Evolutionary conservation across 2,113 vertebrate genomes (phyloP).

Genomic region (Oenanthe melanoleuca): DNA sequence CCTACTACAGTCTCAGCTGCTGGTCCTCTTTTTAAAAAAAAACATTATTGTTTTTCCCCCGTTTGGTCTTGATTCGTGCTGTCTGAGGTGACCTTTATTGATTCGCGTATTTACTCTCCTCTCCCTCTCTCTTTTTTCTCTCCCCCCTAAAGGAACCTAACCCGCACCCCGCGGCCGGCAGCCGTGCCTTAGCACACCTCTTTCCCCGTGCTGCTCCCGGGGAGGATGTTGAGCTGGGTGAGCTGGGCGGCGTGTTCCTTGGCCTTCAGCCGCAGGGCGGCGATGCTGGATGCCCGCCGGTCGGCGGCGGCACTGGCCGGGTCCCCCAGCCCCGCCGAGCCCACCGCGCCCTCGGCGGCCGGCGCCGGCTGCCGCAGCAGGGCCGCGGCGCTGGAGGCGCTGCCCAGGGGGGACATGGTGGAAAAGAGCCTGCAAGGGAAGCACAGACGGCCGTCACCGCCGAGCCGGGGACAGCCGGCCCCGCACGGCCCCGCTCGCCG

Average conservation of each 20-base stretch:
- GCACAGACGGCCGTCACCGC: too few species aligned
- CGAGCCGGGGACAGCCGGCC: background rate
- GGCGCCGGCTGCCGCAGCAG: too few species aligned
- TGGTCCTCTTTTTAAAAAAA: conserved; percentile 30
- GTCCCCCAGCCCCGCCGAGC: too few species aligned
- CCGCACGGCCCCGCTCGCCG: background rate
- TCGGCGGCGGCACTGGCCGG: too few species aligned
- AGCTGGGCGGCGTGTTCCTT: conserved; percentile 83
- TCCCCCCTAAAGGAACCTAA: background rate
- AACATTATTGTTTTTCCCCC: background rate
- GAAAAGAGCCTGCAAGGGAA: too few species aligned
- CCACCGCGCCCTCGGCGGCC: too few species aligned
- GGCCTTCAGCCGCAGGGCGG: conserved; percentile 29
- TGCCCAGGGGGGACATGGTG: too few species aligned
- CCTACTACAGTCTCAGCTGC: conserved; percentile 40
- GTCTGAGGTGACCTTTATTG: conserved; percentile 63
- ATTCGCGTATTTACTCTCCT: background rate
- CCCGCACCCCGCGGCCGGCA: background rate
- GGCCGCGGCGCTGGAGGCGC: too few species aligned
- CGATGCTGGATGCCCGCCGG: conserved; percentile 32
- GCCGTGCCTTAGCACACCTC: conserved; percentile 92
- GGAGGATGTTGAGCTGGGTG: conserved; percentile 97
- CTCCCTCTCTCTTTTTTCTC: background rate
- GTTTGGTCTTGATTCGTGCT: conserved; percentile 89
- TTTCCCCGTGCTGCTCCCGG: conserved; percentile 90